phyloP scores from a whole-genome alignment of 2,113 vertebrate genomes.

The Calypte anna region DNA sequence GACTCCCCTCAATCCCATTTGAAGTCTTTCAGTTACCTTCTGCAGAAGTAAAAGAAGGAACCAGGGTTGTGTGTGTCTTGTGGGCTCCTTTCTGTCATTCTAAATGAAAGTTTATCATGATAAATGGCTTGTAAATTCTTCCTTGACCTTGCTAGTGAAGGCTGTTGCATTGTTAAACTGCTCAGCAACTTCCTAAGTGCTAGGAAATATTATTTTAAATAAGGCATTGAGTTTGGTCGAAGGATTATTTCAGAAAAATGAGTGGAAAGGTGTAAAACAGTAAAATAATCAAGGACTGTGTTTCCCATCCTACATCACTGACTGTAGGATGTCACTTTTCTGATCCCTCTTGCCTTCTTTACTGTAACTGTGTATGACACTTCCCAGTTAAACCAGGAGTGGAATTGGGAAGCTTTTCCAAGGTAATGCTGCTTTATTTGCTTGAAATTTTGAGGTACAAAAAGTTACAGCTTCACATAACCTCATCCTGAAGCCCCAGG shows the following conservation, averaged over 20 bases:
- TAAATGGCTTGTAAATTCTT: not conserved
- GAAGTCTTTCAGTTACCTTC: not conserved
- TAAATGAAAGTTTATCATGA: not conserved
- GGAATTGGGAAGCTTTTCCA: not conserved
- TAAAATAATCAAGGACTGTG: not conserved
- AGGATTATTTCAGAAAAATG: not conserved
- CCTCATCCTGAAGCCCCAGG: not conserved
- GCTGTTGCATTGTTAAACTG: not conserved
- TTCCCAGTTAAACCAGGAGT: not conserved
- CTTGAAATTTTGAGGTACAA: not conserved
- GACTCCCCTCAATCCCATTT: not conserved
- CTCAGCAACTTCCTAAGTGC: not conserved
- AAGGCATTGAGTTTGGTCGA: not conserved
- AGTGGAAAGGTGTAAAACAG: not conserved
- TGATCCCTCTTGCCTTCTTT: not conserved
- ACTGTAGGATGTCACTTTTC: not conserved
- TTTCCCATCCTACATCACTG: not conserved
- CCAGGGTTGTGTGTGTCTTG: rapidly evolving
- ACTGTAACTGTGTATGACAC: not conserved
- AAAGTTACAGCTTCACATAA: not conserved
- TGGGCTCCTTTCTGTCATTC: not conserved
- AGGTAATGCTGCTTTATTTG: not conserved
- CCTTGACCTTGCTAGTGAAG: not conserved
- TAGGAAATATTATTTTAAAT: not conserved
- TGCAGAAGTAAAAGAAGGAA: not conserved